Evolutionary conservation across 2,888 invertebrate species (phyloP).

Genomic region (Melangyna quadrimaculata): DNA sequence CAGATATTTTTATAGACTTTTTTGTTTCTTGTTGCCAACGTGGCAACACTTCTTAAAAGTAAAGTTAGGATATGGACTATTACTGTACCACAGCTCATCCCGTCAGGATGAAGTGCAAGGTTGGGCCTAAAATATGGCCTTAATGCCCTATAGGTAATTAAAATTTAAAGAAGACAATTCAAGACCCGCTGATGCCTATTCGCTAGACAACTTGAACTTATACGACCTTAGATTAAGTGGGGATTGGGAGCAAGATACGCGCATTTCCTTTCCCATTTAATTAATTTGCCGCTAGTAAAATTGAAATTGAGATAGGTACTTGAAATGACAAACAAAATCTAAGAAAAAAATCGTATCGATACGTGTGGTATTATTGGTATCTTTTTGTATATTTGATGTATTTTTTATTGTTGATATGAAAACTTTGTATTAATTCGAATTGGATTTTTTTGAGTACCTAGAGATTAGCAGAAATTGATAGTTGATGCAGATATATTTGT

Average conservation of each 20-base stretch:
- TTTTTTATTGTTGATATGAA: neutral
- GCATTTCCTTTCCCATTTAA: constrained; percentile 27
- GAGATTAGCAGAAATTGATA: no score
- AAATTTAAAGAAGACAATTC: constrained; percentile 1
- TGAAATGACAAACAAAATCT: neutral
- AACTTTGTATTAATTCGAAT: no score
- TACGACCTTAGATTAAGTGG: constrained; percentile 49
- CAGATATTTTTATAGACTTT: no score
- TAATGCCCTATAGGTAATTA: no score
- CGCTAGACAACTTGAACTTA: constrained; percentile 53
- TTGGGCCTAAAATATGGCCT: no score
- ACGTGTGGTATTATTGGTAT: neutral
- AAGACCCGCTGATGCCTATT: constrained; percentile 2
- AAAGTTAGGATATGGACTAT: no score
- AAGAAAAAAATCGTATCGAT: neutral
- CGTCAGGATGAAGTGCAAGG: no score
- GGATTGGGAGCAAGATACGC: constrained; percentile 45
- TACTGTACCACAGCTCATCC: no score
- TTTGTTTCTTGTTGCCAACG: no score
- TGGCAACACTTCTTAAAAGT: no score
- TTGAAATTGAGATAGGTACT: constrained; percentile 13
- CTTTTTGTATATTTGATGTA: neutral
- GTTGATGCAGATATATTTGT: no score
- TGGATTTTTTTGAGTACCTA: no score
- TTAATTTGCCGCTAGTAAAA: constrained; percentile 35